Evolutionary conservation across 2,888 invertebrate genomes (phyloP), one percentile per base, ranked within the genome.

Genomic region (Heliothis peltigera): DNA sequence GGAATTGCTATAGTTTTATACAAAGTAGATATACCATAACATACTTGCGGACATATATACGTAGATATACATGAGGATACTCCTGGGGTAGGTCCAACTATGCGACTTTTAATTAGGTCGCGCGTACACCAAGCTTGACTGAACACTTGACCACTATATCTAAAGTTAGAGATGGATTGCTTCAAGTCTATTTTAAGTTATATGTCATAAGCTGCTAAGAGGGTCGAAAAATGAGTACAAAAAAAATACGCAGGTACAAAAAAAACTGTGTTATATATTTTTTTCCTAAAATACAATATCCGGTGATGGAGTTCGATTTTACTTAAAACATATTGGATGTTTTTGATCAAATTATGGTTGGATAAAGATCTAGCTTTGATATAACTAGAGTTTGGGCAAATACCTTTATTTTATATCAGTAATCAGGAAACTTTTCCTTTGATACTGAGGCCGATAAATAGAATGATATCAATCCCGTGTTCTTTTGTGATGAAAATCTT

Each of bases 401-500:
- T 53, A 22, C 18, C 28, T 22, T 56, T 15, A 59, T 56, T 57
- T 49, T 35, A 44, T 75, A 55, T 32, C 51, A 25, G 43, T 47
- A 42, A 70, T 70, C 64, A 43, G 21, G 25, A 10, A 60, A 60
- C 22, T 60, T 69, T 74, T 22, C 21, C 57, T 52, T 49, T 60
- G 64, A 58, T 52, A 18, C 22, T 42, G 28, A 15, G 4, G 17
- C 28, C 21, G 25, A 56, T 64, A 48, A 47, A 64, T 35, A 59
- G 8, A 44, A 44, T 57, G 55, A 59, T 69, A 70, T 62, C 58
- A 73, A 49, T 43, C 42, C 44, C 56, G 43, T 65, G 61, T 52
- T 54, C 51, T 43, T 47, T 64, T 57, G 59, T 69, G 63, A 77
- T 69, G 62, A 69, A 64, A 64, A 71, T 64, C 54, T 75, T 75